Conservation (phyloP, 2,888 invertebrate genomes). For the Oscheius sp. region DNA sequence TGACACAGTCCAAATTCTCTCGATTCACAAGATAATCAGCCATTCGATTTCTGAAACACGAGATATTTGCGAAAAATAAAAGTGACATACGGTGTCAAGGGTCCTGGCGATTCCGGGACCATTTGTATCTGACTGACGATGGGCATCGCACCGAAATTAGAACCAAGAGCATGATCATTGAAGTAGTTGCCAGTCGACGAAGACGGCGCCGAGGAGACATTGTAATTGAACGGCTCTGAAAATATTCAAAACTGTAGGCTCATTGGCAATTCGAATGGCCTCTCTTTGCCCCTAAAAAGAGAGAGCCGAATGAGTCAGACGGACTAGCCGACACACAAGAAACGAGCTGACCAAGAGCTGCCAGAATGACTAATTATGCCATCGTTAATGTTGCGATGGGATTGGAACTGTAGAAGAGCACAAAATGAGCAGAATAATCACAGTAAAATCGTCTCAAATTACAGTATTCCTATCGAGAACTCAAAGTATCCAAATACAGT, state of each 20-base stretch:
- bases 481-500: too few species aligned
- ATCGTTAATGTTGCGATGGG: too few species aligned
- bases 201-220: conserved; percentile 35
- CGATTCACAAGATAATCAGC: conserved; percentile 84
- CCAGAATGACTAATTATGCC: too few species aligned
- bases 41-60: conserved; percentile 84
- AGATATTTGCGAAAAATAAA: not conserved
- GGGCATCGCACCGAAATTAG: conserved; percentile 2
- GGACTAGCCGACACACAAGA: too few species aligned
- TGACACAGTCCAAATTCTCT: conserved; percentile 80
- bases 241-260: conserved; percentile 3
- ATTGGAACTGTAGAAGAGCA: too few species aligned
- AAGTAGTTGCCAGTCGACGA: conserved; percentile 11
- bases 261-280: conserved; percentile 3
- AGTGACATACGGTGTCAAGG: conserved; percentile 16
- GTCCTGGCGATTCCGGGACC: conserved; percentile 15
- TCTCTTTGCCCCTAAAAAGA: not conserved
- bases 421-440: too few species aligned
- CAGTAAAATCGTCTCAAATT: too few species aligned
- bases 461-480: not conserved
- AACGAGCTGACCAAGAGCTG: too few species aligned
- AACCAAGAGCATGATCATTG: conserved; percentile 1
- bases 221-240: conserved; percentile 37
- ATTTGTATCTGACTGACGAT: conserved; percentile 1
- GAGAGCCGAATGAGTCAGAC: too few species aligned